phyloP scores from a whole-genome alignment of 2,888 invertebrate genomes.

The Hipparchia semele region DNA sequence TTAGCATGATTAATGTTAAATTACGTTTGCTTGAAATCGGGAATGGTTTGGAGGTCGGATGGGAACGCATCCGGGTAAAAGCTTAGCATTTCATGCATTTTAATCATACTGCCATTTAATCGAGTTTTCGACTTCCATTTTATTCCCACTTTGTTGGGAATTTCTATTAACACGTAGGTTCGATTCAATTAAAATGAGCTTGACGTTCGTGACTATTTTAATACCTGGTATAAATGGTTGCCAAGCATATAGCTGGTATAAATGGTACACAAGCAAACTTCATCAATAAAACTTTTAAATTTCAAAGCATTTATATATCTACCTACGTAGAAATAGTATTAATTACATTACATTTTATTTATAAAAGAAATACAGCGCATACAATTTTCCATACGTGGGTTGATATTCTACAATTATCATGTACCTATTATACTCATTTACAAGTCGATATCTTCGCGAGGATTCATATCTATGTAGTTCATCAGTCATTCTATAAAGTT shows the following conservation, averaged over 20 bases:
- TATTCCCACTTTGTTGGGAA: constrained; percentile 25
- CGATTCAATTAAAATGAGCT: constrained; percentile 13
- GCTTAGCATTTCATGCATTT: constrained; percentile 67
- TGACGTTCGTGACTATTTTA: constrained; percentile 11
- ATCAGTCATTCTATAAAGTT: too few relatives aligned
- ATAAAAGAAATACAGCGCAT: too few relatives aligned
- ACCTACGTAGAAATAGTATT: not conserved
- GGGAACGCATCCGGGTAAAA: constrained; percentile 62
- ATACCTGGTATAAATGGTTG: constrained; percentile 5
- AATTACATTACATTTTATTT: too few relatives aligned
- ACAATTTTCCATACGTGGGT: too few relatives aligned
- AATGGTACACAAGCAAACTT: constrained; percentile 1
- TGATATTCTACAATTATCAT: too few relatives aligned
- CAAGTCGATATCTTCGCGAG: too few relatives aligned
- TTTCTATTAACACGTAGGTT: constrained; percentile 21
- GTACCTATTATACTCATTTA: too few relatives aligned
- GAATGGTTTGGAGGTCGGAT: constrained; percentile 52
- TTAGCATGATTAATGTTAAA: constrained; percentile 31
- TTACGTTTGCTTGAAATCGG: constrained; percentile 43
- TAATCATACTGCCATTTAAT: constrained; percentile 49
- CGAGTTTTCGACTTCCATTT: constrained; percentile 38
- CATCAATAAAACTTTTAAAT: not conserved
- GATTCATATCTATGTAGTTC: too few relatives aligned
- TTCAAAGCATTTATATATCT: not conserved
- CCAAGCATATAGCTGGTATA: not conserved